Evolutionary conservation across 1,140 invertebrate genomes (phyloP), one percentile per base, ranked within the genome.

Genomic region (Latrodectus geometricus): DNA sequence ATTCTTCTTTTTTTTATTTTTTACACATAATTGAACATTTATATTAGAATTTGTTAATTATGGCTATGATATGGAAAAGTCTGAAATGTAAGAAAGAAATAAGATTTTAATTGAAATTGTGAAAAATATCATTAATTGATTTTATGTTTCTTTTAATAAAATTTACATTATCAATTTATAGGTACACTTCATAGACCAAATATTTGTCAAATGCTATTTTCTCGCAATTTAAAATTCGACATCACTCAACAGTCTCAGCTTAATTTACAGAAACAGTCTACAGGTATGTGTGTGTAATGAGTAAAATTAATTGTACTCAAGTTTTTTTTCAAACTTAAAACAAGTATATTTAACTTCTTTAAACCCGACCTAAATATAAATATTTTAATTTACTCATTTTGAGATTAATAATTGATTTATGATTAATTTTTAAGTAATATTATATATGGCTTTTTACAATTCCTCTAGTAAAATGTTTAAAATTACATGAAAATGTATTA

Each of bases 51-150:
- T 20, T 3, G 50, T 52, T 1, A 50, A 35, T 11, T 20, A 74
- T 74, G 72, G 49, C 72, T n/a, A 74, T 20, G 54, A 77, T 77
- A 21, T 77, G 52, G 75, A 77, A 21, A 77, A 23, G 20, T 17
- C 9, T 77, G 11, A 77, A 77, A 77, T n/a, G 75, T 77, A 77
- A 15, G 21, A 4, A 77, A 15, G 21, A 4, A n/a, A 7, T 8
- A n/a, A 4, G 15, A 11, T 12, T 70, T 11, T 12, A 23, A 15
- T 15, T 61, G 4, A 15, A 61, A 61, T n/a, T 11, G 20, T 70
- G 20, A 70, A 70, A 70, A 5, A 5, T 70, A 12, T 35, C 35
- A 3, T 1, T 35, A 3, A 35, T 35, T 70, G 68, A 21, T 61
- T 61, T 61, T 8, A 61, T 61, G 9, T 23, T 20, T 70, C 11